Percentiles rank a stretch among this genome's conserved stretches.
phyloP scores from a whole-genome alignment of 2,888 invertebrate species.

The Melinaea marsaeus region DNA sequence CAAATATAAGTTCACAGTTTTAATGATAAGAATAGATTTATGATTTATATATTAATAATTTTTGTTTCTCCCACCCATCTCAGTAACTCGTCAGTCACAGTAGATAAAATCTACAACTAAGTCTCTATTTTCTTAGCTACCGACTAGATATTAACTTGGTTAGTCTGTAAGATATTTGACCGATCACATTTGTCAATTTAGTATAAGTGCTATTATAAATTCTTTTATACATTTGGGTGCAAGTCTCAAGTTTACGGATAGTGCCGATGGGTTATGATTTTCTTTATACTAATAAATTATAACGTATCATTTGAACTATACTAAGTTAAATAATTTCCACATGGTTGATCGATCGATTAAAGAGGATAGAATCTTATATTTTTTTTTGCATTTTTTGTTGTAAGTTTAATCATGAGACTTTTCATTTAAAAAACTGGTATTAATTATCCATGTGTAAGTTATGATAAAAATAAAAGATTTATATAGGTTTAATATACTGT shows the following conservation, averaged over 20 bases:
- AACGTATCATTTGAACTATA: slow-evolving; percentile 36
- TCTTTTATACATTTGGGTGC: slow-evolving; percentile 48
- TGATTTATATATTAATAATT: slow-evolving; percentile 37
- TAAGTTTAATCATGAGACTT: slow-evolving; percentile 53
- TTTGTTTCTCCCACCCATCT: slow-evolving; percentile 50
- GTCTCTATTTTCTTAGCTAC: slow-evolving; percentile 49
- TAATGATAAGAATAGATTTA: slow-evolving; percentile 55
- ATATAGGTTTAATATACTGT: slow-evolving; percentile 55
- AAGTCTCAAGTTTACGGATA: slow-evolving; percentile 60
- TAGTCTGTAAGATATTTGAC: slow-evolving; percentile 56
- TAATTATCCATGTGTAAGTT: slow-evolving; percentile 61
- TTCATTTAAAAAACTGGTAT: slow-evolving; percentile 56
- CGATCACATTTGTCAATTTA: slow-evolving; percentile 42
- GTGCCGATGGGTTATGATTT: slow-evolving; percentile 37
- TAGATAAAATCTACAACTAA: slow-evolving; percentile 69
- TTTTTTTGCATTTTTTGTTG: slow-evolving; percentile 45
- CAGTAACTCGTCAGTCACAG: slow-evolving; percentile 47
- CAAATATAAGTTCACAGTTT: slow-evolving; percentile 53
- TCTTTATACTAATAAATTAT: slow-evolving; percentile 35
- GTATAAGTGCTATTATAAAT: slow-evolving; percentile 39
- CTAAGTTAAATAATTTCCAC: slow-evolving; percentile 40
- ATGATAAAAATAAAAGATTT: slow-evolving; percentile 61
- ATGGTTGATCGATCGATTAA: slow-evolving; percentile 43
- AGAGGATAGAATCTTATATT: slow-evolving; percentile 67
- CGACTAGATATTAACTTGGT: slow-evolving; percentile 51